Conservation (phyloP, 2,888 invertebrate genomes). For the Criorhina ranunculi region DNA sequence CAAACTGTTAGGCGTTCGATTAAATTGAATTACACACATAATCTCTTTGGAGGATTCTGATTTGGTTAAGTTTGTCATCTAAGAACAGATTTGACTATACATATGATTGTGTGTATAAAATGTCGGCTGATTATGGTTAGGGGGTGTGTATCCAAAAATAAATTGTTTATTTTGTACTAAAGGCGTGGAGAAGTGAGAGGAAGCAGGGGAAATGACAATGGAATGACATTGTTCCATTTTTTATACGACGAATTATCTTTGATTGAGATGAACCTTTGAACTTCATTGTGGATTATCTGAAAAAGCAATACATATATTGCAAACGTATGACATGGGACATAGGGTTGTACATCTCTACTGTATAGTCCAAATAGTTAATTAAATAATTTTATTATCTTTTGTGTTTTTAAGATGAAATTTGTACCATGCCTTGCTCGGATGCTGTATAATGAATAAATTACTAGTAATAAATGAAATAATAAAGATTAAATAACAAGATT, state of each 20-base stretch:
- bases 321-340: background rate
- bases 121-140: no score
- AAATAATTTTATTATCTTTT: background rate
- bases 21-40: no score
- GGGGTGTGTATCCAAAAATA: constrained; percentile 55
- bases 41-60: no score
- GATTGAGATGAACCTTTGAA: constrained; percentile 23
- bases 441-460: background rate
- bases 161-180: constrained; percentile 29
- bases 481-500: no score
- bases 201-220: constrained; percentile 22
- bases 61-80: no score
- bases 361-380: background rate
- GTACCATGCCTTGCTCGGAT: background rate
- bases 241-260: constrained; percentile 18
- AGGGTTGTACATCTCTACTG: background rate
- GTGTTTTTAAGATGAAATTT: background rate
- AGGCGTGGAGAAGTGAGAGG: background rate
- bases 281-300: constrained; percentile 18
- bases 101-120: background rate
- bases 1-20: no score
- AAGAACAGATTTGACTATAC: no score
- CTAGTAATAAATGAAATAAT: background rate
- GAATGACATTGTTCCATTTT: constrained; percentile 36
- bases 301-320: background rate